Conservation (phyloP, 2,797 vertebrate genomes). For the Cossypha heuglini region DNA sequence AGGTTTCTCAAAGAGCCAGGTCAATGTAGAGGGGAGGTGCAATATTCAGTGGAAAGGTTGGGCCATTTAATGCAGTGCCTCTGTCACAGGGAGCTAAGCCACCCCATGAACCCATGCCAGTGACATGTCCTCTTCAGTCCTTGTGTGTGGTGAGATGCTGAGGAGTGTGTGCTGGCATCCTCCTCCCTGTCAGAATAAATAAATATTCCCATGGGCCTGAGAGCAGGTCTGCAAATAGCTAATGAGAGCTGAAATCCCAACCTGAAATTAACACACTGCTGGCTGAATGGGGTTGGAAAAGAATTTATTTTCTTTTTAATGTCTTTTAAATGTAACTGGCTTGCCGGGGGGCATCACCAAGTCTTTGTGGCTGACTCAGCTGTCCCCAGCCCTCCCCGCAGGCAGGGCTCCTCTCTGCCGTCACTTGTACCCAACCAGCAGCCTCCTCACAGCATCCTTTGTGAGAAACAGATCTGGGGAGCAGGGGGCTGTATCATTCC, state of each 20-base stretch:
- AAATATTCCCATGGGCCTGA: neutral
- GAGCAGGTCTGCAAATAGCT: neutral
- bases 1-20: neutral
- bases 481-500: neutral
- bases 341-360: neutral
- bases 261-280: neutral
- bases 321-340: neutral
- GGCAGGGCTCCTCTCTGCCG: neutral
- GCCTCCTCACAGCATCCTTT: neutral
- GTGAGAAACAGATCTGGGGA: neutral
- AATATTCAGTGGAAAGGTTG: fast-evolving
- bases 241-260: constrained; percentile 11
- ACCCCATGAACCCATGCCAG: neutral
- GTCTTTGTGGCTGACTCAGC: neutral
- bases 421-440: fast-evolving
- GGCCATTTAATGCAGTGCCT: neutral
- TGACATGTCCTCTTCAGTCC: neutral
- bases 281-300: neutral
- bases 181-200: neutral
- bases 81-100: neutral
- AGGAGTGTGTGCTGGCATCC: neutral
- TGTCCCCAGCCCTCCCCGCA: fast-evolving
- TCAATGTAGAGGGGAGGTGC: neutral
- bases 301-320: neutral
- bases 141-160: fast-evolving